Evolutionary conservation across 2,888 invertebrate genomes (phyloP).

Genomic region (Sturmia bella): DNA sequence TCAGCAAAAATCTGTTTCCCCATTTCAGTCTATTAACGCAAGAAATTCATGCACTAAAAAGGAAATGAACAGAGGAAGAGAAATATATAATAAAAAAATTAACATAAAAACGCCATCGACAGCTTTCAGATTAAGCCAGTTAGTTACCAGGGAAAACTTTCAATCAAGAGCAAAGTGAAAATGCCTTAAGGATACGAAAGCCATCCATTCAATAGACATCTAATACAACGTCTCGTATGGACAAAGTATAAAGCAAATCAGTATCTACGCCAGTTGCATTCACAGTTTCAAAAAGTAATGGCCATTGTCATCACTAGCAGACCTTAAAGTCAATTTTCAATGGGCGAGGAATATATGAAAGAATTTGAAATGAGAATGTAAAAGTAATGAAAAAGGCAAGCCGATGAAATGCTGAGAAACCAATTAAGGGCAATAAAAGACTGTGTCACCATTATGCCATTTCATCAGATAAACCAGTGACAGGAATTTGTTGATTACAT

Average conservation of each 20-base stretch:
- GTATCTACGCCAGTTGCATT: not conserved
- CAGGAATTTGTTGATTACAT: too few species aligned
- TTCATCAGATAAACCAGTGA: too few species aligned
- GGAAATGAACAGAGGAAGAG: conserved; percentile 56
- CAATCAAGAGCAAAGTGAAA: conserved; percentile 30
- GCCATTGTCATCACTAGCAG: not conserved
- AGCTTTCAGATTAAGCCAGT: conserved; percentile 45
- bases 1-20: not conserved
- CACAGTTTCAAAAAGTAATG: not conserved
- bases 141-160: conserved; percentile 21
- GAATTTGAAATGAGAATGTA: not conserved
- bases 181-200: conserved; percentile 23
- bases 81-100: conserved; percentile 30
- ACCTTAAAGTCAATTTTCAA: not conserved
- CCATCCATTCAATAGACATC: conserved; percentile 20
- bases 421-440: too few species aligned
- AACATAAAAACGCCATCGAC: conserved; percentile 54
- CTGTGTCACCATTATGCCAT: too few species aligned
- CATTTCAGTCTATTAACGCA: not conserved
- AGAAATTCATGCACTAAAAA: conserved; percentile 26
- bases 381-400: not conserved
- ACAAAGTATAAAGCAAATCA: conserved; percentile 25
- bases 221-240: not conserved
- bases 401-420: too few species aligned
- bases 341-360: not conserved